A percentile compares a stretch with the other conserved stretches of the same genome.
phyloP scores from a whole-genome alignment of 2,888 invertebrate species.

The Macrophya alboannulata region DNA sequence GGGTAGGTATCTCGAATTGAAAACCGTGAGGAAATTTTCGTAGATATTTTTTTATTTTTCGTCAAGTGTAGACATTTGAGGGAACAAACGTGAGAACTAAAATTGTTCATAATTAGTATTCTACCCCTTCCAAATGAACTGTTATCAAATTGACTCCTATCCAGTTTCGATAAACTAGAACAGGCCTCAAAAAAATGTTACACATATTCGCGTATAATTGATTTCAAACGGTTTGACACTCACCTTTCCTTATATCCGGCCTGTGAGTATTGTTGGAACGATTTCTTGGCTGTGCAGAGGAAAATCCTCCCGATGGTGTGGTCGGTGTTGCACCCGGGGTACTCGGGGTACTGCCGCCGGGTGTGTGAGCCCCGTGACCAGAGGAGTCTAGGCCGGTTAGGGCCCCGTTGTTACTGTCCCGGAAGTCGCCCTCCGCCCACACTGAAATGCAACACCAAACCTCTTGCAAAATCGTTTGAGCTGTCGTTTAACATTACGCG shows the following conservation, averaged over 20 bases:
- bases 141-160: background rate
- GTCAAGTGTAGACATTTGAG: background rate
- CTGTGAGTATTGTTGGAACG: conserved; percentile 76
- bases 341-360: conserved; percentile 84
- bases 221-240: conserved; percentile 19
- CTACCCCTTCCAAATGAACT: background rate
- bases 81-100: background rate
- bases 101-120: background rate
- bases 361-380: conserved; percentile 78
- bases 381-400: conserved; percentile 82
- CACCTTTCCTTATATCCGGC: conserved; percentile 84
- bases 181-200: background rate
- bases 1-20: conserved; percentile 2
- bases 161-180: background rate
- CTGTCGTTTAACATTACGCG: conserved; percentile 58
- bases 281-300: conserved; percentile 79
- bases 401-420: conserved; percentile 88
- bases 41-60: background rate
- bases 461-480: conserved; percentile 74
- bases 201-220: background rate
- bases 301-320: conserved; percentile 76
- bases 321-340: conserved; percentile 81
- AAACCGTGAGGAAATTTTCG: background rate
- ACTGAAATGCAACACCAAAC: conserved; percentile 84
- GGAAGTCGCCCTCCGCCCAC: conserved; percentile 95